phyloP scores from a whole-genome alignment of 2,797 vertebrate species.

The Alcedo quadribrachys region DNA sequence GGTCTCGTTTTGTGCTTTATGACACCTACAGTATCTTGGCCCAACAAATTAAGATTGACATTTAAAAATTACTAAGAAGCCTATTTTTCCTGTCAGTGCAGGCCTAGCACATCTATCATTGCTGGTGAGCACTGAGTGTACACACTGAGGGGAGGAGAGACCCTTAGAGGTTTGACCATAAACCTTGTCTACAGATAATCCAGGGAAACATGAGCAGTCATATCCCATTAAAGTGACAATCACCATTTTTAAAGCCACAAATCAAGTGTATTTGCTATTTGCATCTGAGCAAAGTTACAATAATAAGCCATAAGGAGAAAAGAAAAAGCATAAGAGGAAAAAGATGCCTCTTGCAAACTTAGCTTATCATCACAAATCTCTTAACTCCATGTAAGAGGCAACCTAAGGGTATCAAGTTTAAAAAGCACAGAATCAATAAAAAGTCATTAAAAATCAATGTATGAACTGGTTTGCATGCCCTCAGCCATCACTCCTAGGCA shows the following conservation, averaged over 20 bases:
- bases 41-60: slow-evolving; percentile 39
- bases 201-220: not conserved
- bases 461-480: slow-evolving; percentile 75
- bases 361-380: slow-evolving; percentile 8
- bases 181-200: slow-evolving; percentile 9
- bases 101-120: slow-evolving; percentile 3
- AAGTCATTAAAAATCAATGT: slow-evolving; percentile 84
- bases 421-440: slow-evolving; percentile 80
- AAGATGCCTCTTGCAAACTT: not conserved
- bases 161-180: slow-evolving; percentile 30
- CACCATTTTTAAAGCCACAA: slow-evolving; percentile 34
- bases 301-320: not conserved
- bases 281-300: not conserved
- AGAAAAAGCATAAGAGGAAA: not conserved
- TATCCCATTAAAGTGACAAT: slow-evolving; percentile 13
- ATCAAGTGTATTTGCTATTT: slow-evolving; percentile 32
- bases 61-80: slow-evolving; percentile 33
- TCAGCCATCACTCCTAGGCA: slow-evolving; percentile 73
- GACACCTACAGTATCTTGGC: not conserved
- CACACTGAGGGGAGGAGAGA: not conserved
- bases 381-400: slow-evolving; percentile 56
- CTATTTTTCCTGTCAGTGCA: not conserved
- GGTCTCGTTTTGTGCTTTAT: not conserved
- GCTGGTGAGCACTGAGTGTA: not conserved
- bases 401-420: slow-evolving; percentile 73